phyloP scores from a whole-genome alignment of 2,888 invertebrate species.

The Alloplasta piceator region DNA sequence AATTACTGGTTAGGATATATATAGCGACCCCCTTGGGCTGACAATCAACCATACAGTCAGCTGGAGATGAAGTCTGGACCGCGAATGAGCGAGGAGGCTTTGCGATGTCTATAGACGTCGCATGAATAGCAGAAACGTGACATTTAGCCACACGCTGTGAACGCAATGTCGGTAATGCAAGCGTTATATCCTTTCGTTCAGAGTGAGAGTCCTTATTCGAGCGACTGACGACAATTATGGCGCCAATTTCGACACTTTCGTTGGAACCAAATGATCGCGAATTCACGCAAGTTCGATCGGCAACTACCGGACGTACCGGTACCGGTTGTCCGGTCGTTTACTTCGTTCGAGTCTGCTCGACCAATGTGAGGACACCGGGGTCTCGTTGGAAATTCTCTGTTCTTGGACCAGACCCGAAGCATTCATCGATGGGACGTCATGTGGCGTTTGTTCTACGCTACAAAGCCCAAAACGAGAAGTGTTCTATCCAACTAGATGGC shows the following conservation, averaged over 20 bases:
- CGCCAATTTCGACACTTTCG: slow-evolving; percentile 43
- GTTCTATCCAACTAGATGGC: slow-evolving; percentile 1
- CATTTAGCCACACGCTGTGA: slow-evolving; percentile 27
- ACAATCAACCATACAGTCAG: background rate
- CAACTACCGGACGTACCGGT: slow-evolving; percentile 24
- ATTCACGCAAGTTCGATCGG: slow-evolving; percentile 13
- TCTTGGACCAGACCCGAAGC: background rate
- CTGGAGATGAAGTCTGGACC: background rate
- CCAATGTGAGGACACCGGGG: slow-evolving; percentile 27
- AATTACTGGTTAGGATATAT: slow-evolving; percentile 28
- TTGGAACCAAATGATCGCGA: slow-evolving; percentile 1
- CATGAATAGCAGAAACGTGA: slow-evolving; percentile 38
- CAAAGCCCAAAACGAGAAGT: slow-evolving; percentile 10
- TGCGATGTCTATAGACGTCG: background rate
- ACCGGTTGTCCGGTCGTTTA: slow-evolving; percentile 26
- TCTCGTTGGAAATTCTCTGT: background rate
- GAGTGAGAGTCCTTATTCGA: background rate
- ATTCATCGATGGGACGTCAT: slow-evolving; percentile 1
- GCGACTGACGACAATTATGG: slow-evolving; percentile 54
- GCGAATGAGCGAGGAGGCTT: slow-evolving; percentile 6
- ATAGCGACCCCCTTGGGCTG: background rate
- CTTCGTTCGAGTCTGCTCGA: slow-evolving; percentile 16
- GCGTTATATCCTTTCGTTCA: slow-evolving; percentile 11
- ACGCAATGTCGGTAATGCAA: slow-evolving; percentile 18
- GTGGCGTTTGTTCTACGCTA: background rate